Percentiles rank a stretch among this genome's conserved stretches.
phyloP scores from a whole-genome alignment of 1,140 invertebrate species.

The Halesus radiatus region DNA sequence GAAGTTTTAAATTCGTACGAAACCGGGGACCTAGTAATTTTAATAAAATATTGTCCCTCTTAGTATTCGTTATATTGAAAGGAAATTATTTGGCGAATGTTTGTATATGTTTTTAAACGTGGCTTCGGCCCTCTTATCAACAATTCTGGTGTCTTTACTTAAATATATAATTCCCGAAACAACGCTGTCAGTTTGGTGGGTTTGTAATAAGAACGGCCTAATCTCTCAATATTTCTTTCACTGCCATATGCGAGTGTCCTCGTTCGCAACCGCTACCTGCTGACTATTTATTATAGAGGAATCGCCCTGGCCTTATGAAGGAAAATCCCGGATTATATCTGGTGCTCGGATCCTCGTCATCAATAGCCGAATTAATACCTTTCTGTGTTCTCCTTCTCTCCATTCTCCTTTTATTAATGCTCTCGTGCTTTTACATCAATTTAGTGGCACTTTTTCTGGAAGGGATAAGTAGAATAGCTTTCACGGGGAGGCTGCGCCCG shows the following conservation, averaged over 20 bases:
- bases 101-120: no score
- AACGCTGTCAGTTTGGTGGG: no score
- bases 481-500: background rate
- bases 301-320: background rate
- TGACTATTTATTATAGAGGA: background rate
- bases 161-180: no score
- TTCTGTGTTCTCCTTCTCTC: constrained; percentile 3
- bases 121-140: no score
- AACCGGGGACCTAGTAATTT: no score
- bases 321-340: constrained; percentile 22
- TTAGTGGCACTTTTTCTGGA: constrained; percentile 25
- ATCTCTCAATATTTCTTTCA: no score
- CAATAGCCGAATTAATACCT: constrained; percentile 33
- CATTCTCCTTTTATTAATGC: constrained; percentile 27
- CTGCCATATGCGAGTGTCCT: background rate
- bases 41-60: no score
- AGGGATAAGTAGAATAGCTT: constrained; percentile 27
- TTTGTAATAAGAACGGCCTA: no score
- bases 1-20: no score
- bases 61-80: no score
- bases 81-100: no score
- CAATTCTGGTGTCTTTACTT: no score
- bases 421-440: constrained; percentile 19
- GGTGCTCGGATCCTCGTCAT: constrained; percentile 17
- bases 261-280: background rate